These are phyloP conservation scores for Zapornia atra DNA, from an alignment of 2,113 vertebrate species.

Conservation along the genomic window DNA sequence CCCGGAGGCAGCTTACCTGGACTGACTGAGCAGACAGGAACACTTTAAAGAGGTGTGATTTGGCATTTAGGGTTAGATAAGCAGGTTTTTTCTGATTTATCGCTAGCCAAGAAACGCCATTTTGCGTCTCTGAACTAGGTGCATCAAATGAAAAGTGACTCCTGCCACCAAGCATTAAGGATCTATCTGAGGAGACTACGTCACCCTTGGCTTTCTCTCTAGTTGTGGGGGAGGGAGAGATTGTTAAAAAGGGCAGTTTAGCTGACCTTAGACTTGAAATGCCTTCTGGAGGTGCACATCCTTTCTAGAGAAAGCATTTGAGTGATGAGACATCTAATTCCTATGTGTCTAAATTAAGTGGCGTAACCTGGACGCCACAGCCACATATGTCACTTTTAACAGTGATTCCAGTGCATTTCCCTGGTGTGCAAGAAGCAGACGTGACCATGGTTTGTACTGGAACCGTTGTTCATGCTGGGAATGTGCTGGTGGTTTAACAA, in stretches of 20 bases:
- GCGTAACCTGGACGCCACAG: neutral
- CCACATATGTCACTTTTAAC: neutral
- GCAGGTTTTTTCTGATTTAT: neutral
- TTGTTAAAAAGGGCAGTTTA: constrained; percentile 50
- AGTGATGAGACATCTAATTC: constrained; percentile 10
- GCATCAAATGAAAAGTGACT: constrained; percentile 59
- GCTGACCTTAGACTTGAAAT: constrained; percentile 51
- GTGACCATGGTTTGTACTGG: neutral
- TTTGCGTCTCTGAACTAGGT: constrained; percentile 10
- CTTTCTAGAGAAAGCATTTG: constrained; percentile 15
- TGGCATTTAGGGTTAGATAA: constrained; percentile 25
- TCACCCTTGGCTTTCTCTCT: constrained; percentile 50
- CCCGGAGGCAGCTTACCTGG: neutral
- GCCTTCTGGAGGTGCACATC: constrained; percentile 33
- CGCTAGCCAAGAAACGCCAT: neutral
- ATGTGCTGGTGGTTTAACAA: neutral
- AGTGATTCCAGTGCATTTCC: neutral
- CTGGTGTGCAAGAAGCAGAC: neutral
- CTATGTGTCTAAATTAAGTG: neutral
- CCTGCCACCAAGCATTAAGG: constrained; percentile 58
- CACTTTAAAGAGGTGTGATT: constrained; percentile 19
- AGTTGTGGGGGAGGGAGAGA: constrained; percentile 7
- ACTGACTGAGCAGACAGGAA: neutral
- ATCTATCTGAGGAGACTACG: constrained; percentile 1
- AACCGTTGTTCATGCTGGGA: neutral